These are phyloP conservation scores for Sporophila hypoxantha DNA, from an alignment of 2,113 vertebrate genomes.

Conservation along the genomic window DNA sequence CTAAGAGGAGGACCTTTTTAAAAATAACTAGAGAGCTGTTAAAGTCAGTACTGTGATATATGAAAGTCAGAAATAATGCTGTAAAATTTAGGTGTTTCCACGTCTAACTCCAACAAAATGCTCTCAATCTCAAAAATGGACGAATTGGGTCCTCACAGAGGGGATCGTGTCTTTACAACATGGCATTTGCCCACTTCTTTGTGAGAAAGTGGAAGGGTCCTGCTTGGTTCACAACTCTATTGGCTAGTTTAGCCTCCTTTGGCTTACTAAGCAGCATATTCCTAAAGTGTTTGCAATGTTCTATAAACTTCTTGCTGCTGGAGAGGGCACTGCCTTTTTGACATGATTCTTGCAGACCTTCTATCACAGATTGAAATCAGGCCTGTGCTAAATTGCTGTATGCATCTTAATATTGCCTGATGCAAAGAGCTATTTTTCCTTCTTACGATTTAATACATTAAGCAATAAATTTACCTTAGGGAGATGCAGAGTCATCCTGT, in stretches of 20 bases:
- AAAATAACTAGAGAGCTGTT: neutral
- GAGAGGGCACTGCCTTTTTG: neutral
- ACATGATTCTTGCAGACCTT: neutral
- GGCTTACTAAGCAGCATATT: neutral
- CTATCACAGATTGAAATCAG: neutral
- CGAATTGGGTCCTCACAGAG: accelerated
- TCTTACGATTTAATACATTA: neutral
- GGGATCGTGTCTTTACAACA: accelerated
- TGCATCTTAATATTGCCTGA: neutral
- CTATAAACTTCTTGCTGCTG: neutral
- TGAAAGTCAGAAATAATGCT: neutral
- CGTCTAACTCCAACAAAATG: neutral
- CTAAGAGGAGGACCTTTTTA: neutral
- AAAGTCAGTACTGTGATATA: neutral
- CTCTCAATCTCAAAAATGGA: neutral
- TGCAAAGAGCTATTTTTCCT: neutral
- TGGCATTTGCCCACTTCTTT: neutral
- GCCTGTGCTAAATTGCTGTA: neutral
- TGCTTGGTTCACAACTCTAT: neutral
- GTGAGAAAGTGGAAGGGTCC: neutral
- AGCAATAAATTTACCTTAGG: neutral
- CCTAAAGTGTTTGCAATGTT: neutral
- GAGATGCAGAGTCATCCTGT: neutral
- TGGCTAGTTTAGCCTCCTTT: neutral
- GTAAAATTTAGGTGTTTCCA: neutral